phyloP scores from a whole-genome alignment of 2,797 vertebrate genomes.

The Antennarius maculatus region DNA sequence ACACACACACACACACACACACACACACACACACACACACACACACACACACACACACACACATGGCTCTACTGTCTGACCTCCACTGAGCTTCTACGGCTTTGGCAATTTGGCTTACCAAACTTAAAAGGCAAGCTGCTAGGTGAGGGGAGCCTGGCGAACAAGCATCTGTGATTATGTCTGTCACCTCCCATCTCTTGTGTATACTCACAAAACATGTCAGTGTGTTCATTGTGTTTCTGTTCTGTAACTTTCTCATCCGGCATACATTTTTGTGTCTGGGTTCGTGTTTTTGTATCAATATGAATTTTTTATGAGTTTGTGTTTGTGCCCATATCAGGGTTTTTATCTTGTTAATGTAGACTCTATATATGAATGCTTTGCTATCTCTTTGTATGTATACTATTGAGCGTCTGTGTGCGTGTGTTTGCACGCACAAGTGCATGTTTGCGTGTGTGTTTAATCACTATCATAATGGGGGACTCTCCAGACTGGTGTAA shows the following conservation, averaged over 20 bases:
- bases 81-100: constrained; percentile 69
- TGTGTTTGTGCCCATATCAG: constrained; percentile 21
- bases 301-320: constrained; percentile 1
- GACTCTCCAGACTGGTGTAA: constrained; percentile 71
- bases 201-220: constrained; percentile 42
- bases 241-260: constrained; percentile 4
- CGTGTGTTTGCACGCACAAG: constrained; percentile 12
- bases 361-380: constrained; percentile 12
- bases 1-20: constrained; percentile 41
- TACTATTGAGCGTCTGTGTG: constrained; percentile 28
- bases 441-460: constrained; percentile 22
- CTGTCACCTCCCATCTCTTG: constrained; percentile 71
- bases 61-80: constrained; percentile 56
- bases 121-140: constrained; percentile 75
- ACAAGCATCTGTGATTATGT: constrained; percentile 75
- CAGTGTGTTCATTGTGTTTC: constrained; percentile 16
- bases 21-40: constrained; percentile 41
- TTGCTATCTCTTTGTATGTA: constrained; percentile 18
- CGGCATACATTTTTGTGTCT: not conserved
- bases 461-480: constrained; percentile 51
- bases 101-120: constrained; percentile 72
- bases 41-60: constrained; percentile 41
- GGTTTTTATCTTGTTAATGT: constrained; percentile 6
- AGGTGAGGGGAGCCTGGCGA: constrained; percentile 69
- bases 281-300: constrained; percentile 7